Evolutionary conservation across 2,113 vertebrate species (phyloP), one percentile per base, ranked within the genome.

Genomic region (Alces alces): DNA sequence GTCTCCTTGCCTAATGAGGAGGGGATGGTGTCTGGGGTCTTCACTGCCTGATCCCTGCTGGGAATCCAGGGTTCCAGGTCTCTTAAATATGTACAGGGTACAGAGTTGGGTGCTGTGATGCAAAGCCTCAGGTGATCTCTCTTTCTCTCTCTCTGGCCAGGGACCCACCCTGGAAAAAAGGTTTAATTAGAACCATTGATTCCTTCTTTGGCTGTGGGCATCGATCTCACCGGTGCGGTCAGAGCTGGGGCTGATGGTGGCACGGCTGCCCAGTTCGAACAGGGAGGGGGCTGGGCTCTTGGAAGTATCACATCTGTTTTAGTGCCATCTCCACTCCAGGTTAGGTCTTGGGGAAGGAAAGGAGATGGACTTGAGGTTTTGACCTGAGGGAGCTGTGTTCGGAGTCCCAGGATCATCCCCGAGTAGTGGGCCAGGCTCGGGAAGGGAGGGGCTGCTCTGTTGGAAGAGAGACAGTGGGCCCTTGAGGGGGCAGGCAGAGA

Each of bases 181-280:
- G 97, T 98, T 98, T 98, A 97, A 97, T 98, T 97, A 98, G 97
- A 93, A 89, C 91, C 93, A 98, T 98, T 97, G 97, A 98, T 98
- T 96, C 88, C 54, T 78, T 83, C 95, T 98, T 93, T 93, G 95
- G 93, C 91, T 97, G 43, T 2, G 60, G 96, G 70, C 95, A 98
- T 96, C 8, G 87, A 98, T 97, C 64, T 91, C 45, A 16, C 84
- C 6, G 0, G 39, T 97, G 96, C 95, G 97, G 96, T 98, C 86
- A 93, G 96, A 93, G 88, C 60, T 86, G 80, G 39, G 47, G 45
- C 13, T 6, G 47, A 73, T 45, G 86, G 55, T 92, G 95, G 90
- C 61, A 78, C 1, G 10, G 93, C 94, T 97, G 94, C 85, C 86
- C 27, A 66, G 84, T 58, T 79, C 78, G 86, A 96, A 36, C 86